A percentile compares a stretch with the other conserved stretches of the same genome.
These are phyloP conservation scores for Amiota communis DNA, from an alignment of 2,888 invertebrate species.

Conservation along the genomic window DNA sequence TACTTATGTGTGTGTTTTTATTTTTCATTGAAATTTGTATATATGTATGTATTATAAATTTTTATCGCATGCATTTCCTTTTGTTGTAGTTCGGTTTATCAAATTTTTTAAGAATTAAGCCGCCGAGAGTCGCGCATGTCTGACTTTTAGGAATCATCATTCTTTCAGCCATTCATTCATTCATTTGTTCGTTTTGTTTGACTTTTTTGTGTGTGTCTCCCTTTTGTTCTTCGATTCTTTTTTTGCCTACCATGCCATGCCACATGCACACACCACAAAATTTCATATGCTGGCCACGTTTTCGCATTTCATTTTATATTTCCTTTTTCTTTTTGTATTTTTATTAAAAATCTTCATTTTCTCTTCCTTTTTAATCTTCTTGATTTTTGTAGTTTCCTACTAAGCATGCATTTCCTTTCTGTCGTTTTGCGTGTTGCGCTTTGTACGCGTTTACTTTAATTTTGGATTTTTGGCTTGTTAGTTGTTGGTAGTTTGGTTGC, in stretches of 20 bases:
- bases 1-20: too few relatives aligned
- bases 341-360: slow-evolving; percentile 14
- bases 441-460: slow-evolving; percentile 38
- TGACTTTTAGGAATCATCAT: slow-evolving; percentile 2
- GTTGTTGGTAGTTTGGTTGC: background rate
- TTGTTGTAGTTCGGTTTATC: background rate
- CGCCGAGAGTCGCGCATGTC: background rate
- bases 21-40: too few relatives aligned
- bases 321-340: slow-evolving; percentile 38
- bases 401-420: slow-evolving; percentile 29
- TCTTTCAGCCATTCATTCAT: background rate
- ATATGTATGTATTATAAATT: background rate
- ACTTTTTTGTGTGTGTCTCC: background rate
- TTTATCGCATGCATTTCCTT: slow-evolving; percentile 18
- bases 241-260: slow-evolving; percentile 12
- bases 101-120: too few relatives aligned
- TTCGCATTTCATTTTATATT: slow-evolving; percentile 42
- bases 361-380: slow-evolving; percentile 33
- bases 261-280: too few relatives aligned
- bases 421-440: slow-evolving; percentile 43
- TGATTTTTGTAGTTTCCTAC: slow-evolving; percentile 34
- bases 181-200: background rate
- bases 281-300: slow-evolving; percentile 57
- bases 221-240: background rate
- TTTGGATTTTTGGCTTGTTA: background rate